phyloP scores from a whole-genome alignment of 2,113 vertebrate species.

The Panthera tigris region DNA sequence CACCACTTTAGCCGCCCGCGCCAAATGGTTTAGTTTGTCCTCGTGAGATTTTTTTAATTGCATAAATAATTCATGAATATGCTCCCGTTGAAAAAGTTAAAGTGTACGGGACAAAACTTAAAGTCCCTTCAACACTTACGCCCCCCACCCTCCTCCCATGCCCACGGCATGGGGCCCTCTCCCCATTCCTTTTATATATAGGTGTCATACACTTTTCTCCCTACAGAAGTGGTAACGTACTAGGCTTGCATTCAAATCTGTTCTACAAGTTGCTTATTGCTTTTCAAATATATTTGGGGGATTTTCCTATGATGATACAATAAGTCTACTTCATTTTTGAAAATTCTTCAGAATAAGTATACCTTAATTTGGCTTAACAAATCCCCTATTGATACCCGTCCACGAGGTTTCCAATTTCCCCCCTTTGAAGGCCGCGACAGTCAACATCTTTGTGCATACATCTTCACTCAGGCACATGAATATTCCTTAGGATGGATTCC shows the following conservation, averaged over 20 bases:
- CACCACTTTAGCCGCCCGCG: not conserved
- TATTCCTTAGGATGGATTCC: conserved; percentile 46
- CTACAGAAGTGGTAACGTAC: not conserved
- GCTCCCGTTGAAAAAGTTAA: conserved; percentile 31
- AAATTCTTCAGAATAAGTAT: not conserved
- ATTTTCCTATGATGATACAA: not conserved
- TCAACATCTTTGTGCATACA: not conserved
- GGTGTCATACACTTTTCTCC: no score
- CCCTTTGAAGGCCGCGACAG: not conserved
- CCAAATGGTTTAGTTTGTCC: not conserved
- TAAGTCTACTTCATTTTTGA: not conserved
- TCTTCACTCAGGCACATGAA: conserved; percentile 9
- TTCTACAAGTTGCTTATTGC: not conserved
- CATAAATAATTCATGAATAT: conserved; percentile 66
- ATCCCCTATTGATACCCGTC: not conserved
- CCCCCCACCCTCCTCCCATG: not conserved
- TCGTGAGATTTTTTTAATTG: conserved; percentile 51
- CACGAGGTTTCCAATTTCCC: not conserved
- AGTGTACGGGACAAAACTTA: not conserved
- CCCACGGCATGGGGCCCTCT: not conserved
- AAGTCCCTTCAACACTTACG: not conserved
- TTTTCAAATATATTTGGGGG: not conserved
- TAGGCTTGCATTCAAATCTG: not conserved
- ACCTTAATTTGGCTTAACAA: not conserved
- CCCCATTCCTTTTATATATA: not conserved